Base-by-base conservation (phyloP, 2,888 invertebrate genomes). In the Amaurobius ferox region DNA sequence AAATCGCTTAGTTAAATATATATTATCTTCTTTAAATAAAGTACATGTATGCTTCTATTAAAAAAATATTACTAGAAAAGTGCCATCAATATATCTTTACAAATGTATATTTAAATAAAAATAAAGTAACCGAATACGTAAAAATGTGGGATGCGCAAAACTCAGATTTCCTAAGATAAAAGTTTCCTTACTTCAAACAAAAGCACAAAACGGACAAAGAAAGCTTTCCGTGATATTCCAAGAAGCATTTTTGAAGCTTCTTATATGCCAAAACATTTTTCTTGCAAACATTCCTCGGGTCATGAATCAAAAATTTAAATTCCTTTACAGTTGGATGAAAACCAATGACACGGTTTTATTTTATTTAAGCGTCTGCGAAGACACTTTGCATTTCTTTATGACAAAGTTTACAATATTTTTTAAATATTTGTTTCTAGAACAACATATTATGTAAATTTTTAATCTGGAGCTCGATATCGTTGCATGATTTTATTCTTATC, bases 401-500 rank as follows among this genome's bases (percentile, higher is more conserved):
- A 13, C 9, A 16, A 44, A 44, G 44, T 44, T 44, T 44, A 44
- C 44, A 16, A 5, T 5, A 44, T 44, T 16, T 44, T 16, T 44
- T 44, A 44, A 44, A 44, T 44, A 44, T 44, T 44, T 44, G 44
- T 44, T 44, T 44, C 44, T 44, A 16, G 11, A 16, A 13, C 13
- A 44, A 44, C 44, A 16, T 44, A 44, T 44, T 44, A 44, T 44
- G 44, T 44, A 44, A 44, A 44, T 44, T 44, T 44, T 44, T 44
- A 44, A 44, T 44, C 44, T 44, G 16, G 44, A 44, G 16, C 44
- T 2, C 9, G 44, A 44, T 16, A 16, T 16, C 2, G 13, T 16
- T 7, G 2, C 44, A 7, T 16, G 2, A 13, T 7, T 2, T 7
- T 2, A 16, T 7, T 16, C 16, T 44, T 13, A 44, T 44, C 44